Evolutionary conservation across 92 coral and sea anemone species (phyloP).

Genomic region (Muricea muricata): DNA sequence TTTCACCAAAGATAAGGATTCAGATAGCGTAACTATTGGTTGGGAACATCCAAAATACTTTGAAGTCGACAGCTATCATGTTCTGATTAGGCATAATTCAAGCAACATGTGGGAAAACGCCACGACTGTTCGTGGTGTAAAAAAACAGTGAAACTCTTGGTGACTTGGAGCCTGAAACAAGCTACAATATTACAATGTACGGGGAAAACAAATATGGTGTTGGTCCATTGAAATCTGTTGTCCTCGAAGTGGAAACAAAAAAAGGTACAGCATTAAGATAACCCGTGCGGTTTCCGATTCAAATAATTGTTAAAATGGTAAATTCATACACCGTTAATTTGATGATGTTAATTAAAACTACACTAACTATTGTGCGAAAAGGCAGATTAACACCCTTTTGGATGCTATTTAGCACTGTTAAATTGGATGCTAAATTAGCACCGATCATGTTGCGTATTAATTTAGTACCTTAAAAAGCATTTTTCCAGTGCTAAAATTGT

Average conservation of each 20-base stretch:
- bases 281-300: too few relatives aligned
- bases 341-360: too few relatives aligned
- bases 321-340: too few relatives aligned
- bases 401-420: too few relatives aligned
- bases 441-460: too few relatives aligned
- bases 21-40: conserved; percentile 28
- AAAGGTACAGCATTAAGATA: too few relatives aligned
- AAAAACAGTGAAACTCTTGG: not conserved
- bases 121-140: not conserved
- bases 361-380: too few relatives aligned
- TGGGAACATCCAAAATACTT: conserved; percentile 51
- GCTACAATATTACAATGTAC: not conserved
- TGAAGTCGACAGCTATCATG: conserved; percentile 6
- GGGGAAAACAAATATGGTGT: conserved; percentile 17
- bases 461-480: too few relatives aligned
- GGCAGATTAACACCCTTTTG: too few relatives aligned
- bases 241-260: conserved; percentile 5
- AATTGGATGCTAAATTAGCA: too few relatives aligned
- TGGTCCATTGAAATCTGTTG: not conserved
- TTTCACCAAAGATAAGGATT: conserved; percentile 6
- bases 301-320: too few relatives aligned
- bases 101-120: conserved; percentile 21
- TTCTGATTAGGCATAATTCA: not conserved
- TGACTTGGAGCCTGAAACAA: not conserved
- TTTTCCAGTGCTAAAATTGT: too few relatives aligned